A percentile compares a stretch with the other conserved stretches of the same genome.
phyloP scores from a whole-genome alignment of 2,797 vertebrate genomes.

The Chaunax sp. region DNA sequence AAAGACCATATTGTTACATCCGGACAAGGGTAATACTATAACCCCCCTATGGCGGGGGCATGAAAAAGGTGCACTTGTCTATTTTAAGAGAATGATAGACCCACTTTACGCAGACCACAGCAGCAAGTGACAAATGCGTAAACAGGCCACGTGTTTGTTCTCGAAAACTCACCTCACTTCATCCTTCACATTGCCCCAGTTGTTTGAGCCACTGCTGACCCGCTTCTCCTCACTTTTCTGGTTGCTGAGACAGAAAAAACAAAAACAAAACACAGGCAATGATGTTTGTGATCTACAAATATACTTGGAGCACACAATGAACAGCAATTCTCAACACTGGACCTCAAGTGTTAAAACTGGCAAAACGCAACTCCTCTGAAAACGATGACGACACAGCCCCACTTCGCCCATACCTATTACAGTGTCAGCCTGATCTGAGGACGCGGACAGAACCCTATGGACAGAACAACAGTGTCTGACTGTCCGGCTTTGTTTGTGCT shows the following conservation, averaged over 20 bases:
- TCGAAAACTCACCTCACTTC: slow-evolving; percentile 90
- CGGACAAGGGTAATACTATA: too few species aligned
- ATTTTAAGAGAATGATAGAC: background rate
- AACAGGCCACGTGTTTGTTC: slow-evolving; percentile 19
- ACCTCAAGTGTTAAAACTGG: too few species aligned
- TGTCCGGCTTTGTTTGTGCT: too few species aligned
- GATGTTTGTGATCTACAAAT: slow-evolving; percentile 1
- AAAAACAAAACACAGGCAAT: background rate
- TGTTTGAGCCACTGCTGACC: slow-evolving; percentile 92
- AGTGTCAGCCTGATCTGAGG: too few species aligned
- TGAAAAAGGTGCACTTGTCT: too few species aligned
- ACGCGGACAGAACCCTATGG: too few species aligned
- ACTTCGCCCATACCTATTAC: too few species aligned
- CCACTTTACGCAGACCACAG: background rate
- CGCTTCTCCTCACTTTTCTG: slow-evolving; percentile 96
- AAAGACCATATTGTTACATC: too few species aligned
- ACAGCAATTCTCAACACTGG: background rate
- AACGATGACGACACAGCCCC: too few species aligned
- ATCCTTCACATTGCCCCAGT: slow-evolving; percentile 96
- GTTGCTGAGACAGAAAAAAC: slow-evolving; percentile 81
- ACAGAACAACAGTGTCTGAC: too few species aligned
- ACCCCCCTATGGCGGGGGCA: too few species aligned
- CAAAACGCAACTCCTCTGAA: too few species aligned
- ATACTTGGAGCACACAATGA: slow-evolving; percentile 1
- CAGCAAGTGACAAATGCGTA: background rate